Base-by-base conservation (phyloP, 2,888 invertebrate species). In the Pheosia tremula region DNA sequence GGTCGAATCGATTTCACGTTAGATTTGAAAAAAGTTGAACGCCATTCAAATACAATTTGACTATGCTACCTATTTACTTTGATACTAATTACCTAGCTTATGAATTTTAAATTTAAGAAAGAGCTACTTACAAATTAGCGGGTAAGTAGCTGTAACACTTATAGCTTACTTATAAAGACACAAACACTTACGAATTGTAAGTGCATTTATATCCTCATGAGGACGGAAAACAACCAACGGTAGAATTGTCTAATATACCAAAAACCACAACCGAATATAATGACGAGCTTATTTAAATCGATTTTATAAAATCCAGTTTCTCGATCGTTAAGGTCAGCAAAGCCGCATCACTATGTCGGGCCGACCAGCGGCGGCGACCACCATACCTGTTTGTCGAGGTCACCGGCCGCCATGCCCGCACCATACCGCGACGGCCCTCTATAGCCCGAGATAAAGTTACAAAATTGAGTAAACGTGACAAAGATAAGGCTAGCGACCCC, bases 341-440 rank as follows among this genome's bases (percentile, higher is more conserved):
- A 55, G 62, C 56, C 68, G 39, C 67, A 67, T 72, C 69, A 68
- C 68, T 75, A 63, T 52, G 60, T 45, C 61, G 66, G 66, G 60
- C 62, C 67, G 59, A 66, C 24, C 24, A 24, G 24, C 24, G 24
- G 24, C 24, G 24, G 24, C 24, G 24, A 24, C 76, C 67, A 59
- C 68, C 66, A 69, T 77, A 80, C 78, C 77, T 74, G 82, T 79
- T 75, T 65, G 74, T 61, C 59, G 75, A 80, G 79, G 79, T 80
- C 77, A 71, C 74, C 74, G 79, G 72, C 72, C 77, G 71, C 56
- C 56, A 36, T 61, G 64, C 66, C 74, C 65, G 74, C 68, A 63
- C 72, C 69, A 69, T 71, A 67, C 62, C 68, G 58, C 3, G 39
- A 39, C 55, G 53, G 24, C 53, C 53, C 39, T 50, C 50, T 50